Percentiles rank a stretch among this genome's conserved stretches.
Evolutionary conservation across 2,113 vertebrate species (phyloP).

Genomic region (Xyliphius kryptos): DNA sequence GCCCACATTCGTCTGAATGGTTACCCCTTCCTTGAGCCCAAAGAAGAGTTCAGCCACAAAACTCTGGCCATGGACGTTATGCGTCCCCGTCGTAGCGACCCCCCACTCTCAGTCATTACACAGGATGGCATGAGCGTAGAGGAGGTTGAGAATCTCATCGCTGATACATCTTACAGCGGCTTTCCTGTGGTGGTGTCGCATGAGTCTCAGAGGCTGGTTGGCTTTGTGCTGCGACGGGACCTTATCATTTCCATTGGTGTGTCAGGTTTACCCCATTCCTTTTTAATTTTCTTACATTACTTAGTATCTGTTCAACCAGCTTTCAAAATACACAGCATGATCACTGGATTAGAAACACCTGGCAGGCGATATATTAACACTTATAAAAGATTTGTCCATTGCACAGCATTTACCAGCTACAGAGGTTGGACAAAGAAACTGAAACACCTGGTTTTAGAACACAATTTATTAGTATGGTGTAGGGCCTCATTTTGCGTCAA

Average conservation of each 20-base stretch:
- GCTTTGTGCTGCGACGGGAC: conserved; percentile 77
- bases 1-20: conserved; percentile 84
- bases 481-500: too few species aligned
- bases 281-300: too few species aligned
- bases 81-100: conserved; percentile 71
- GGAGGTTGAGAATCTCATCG: conserved; percentile 63
- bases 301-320: too few species aligned
- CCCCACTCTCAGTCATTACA: conserved; percentile 71
- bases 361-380: too few species aligned
- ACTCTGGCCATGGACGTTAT: conserved; percentile 80
- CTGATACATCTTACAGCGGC: conserved; percentile 75
- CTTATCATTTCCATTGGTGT: conserved; percentile 79
- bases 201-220: conserved; percentile 77
- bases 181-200: conserved; percentile 78
- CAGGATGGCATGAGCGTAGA: conserved; percentile 79
- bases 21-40: conserved; percentile 81
- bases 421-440: too few species aligned
- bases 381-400: too few species aligned
- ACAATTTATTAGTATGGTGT: too few species aligned
- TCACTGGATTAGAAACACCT: too few species aligned
- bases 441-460: too few species aligned
- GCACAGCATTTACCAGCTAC: too few species aligned
- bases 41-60: conserved; percentile 84
- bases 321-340: not conserved
- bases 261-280: not conserved